Evolutionary conservation across 2,113 vertebrate genomes (phyloP).

Genomic region (Micronisus gabar): DNA sequence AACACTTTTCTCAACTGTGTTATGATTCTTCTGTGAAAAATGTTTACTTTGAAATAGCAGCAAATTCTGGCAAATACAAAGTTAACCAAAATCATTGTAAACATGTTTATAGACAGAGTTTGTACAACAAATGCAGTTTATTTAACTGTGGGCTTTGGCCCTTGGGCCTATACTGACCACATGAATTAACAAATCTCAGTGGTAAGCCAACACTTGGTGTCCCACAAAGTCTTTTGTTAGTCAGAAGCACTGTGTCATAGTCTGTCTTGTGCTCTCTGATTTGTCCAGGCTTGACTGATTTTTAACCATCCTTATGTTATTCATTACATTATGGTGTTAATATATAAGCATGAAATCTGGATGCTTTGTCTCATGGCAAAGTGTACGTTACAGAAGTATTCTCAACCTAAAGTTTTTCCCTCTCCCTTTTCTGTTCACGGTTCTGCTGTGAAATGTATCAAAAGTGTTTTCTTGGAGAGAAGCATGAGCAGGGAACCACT

Average conservation of each 20-base stretch:
- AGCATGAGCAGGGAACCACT: background rate
- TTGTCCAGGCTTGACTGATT: background rate
- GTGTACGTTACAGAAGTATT: background rate
- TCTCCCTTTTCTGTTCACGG: background rate
- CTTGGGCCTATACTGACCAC: background rate
- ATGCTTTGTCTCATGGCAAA: background rate
- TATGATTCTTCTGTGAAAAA: background rate
- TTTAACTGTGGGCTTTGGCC: background rate
- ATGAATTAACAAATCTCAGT: background rate
- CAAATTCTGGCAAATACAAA: background rate
- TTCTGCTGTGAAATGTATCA: background rate
- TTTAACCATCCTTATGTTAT: background rate
- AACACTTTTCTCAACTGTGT: background rate
- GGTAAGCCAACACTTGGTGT: background rate
- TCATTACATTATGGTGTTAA: rapidly evolving
- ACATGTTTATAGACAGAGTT: background rate
- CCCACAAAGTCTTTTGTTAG: background rate
- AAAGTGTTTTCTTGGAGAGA: background rate
- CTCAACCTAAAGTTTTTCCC: background rate
- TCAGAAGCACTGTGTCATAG: background rate
- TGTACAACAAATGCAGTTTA: background rate
- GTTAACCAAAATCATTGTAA: background rate
- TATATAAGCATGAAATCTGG: background rate
- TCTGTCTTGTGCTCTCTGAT: background rate
- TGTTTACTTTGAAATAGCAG: background rate